Percentiles rank a stretch among this genome's conserved stretches.
Conservation (phyloP, 2,888 invertebrate genomes). For the Panzeria rudis region DNA sequence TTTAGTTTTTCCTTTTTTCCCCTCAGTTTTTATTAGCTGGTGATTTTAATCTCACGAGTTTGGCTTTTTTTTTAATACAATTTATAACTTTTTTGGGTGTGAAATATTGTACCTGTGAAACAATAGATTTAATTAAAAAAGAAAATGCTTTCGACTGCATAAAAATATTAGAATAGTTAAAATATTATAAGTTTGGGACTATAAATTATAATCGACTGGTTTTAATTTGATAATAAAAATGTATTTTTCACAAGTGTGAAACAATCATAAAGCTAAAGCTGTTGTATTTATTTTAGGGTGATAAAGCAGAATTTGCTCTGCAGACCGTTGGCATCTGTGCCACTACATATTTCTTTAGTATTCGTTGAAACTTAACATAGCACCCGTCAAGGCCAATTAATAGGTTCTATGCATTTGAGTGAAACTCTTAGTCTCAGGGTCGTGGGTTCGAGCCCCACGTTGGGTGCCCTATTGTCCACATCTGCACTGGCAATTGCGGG, state of each 20-base stretch:
- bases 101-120: background rate
- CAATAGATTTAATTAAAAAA: background rate
- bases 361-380: no score
- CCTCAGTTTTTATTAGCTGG: background rate
- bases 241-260: no score
- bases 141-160: background rate
- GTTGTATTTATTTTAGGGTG: no score
- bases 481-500: no score
- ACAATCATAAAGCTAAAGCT: no score
- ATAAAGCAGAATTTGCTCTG: no score
- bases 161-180: background rate
- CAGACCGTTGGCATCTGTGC: no score
- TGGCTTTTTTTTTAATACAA: background rate
- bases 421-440: constrained; percentile 84
- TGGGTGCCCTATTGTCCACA: no score
- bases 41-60: constrained; percentile 31
- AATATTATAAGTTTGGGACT: background rate
- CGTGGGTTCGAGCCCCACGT: constrained; percentile 84
- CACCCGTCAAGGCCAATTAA: no score
- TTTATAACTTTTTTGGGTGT: background rate
- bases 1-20: constrained; percentile 15
- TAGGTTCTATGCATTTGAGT: no score
- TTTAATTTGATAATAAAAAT: background rate
- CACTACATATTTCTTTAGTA: no score
- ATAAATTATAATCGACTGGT: background rate